Evolutionary conservation across 2,888 invertebrate genomes (phyloP).

Genomic region (Dioctria linearis): DNA sequence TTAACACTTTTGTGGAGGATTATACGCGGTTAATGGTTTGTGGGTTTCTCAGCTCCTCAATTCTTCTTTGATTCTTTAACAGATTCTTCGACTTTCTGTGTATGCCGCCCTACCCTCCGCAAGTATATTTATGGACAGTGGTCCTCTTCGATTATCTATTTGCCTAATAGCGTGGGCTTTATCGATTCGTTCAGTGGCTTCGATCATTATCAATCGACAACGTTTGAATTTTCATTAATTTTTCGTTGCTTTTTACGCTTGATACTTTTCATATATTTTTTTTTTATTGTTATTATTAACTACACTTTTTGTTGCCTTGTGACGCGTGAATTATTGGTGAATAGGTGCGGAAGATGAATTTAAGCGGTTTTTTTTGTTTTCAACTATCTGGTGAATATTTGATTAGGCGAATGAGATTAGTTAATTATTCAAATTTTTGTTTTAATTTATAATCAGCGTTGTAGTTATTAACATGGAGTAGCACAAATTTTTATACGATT

Average conservation of each 20-base stretch:
- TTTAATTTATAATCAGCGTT: constrained; percentile 4
- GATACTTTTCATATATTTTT: constrained; percentile 8
- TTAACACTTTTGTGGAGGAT: constrained; percentile 57
- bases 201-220: constrained; percentile 56
- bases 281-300: neutral
- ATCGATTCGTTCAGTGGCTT: constrained; percentile 59
- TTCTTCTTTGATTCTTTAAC: constrained; percentile 4
- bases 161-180: constrained; percentile 57
- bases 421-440: constrained; percentile 35
- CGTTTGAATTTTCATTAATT: constrained; percentile 45
- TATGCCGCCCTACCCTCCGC: neutral
- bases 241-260: constrained; percentile 5
- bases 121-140: constrained; percentile 38
- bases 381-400: constrained; percentile 40
- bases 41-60: constrained; percentile 33
- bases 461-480: neutral
- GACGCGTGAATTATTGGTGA: constrained; percentile 38
- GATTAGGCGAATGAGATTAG: constrained; percentile 25
- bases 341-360: constrained; percentile 33
- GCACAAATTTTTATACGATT: constrained; percentile 20
- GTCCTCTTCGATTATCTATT: constrained; percentile 46
- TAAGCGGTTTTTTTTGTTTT: neutral
- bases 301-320: constrained; percentile 35
- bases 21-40: constrained; percentile 53
- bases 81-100: neutral